Conservation (phyloP, 2,113 vertebrate genomes). For the Trogon surrucura region DNA sequence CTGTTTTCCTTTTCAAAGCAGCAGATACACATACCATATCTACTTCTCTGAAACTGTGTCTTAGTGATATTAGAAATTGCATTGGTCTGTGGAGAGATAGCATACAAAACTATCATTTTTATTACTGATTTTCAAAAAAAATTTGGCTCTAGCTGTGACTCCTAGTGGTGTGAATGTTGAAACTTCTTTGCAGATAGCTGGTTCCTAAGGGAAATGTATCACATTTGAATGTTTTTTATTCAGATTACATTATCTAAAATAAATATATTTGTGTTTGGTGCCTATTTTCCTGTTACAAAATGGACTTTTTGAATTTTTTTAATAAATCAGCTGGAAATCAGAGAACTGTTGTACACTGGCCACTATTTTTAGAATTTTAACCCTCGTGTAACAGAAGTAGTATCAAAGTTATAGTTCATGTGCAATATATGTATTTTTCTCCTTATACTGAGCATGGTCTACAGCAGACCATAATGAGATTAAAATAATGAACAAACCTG, state of each 20-base stretch:
- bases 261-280: background rate
- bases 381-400: background rate
- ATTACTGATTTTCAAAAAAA: background rate
- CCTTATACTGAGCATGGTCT: background rate
- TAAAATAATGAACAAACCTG: background rate
- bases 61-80: background rate
- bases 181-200: background rate
- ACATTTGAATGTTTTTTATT: conserved; percentile 19
- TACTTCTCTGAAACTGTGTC: background rate
- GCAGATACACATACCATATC: background rate
- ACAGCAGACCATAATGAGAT: background rate
- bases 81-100: background rate
- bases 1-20: background rate
- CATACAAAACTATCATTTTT: background rate
- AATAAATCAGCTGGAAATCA: background rate
- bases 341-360: background rate
- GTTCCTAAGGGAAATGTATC: background rate
- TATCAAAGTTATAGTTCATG: background rate
- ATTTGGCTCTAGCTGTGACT: background rate
- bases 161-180: background rate
- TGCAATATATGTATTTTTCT: background rate
- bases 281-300: background rate
- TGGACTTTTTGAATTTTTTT: background rate
- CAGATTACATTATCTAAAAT: conserved; percentile 38
- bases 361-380: background rate